Percentiles rank a stretch among this genome's conserved stretches.
These are phyloP conservation scores for Holcopasites calliopsidis DNA, from an alignment of 1,140 invertebrate species.

Conservation along the genomic window DNA sequence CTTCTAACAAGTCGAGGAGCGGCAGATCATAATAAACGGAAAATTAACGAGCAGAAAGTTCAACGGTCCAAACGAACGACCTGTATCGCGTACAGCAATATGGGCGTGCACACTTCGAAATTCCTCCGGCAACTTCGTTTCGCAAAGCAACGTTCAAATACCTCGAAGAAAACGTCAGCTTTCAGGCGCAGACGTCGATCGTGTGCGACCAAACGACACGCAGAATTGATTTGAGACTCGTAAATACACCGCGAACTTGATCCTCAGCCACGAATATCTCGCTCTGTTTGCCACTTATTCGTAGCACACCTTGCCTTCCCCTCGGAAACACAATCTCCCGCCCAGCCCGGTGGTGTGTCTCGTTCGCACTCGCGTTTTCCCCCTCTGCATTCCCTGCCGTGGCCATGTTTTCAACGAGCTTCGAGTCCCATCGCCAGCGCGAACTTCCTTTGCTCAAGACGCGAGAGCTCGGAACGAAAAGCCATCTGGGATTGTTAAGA, in stretches of 20 bases:
- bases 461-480: too few relatives aligned
- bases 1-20: not conserved
- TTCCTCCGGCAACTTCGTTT: not conserved
- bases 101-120: not conserved
- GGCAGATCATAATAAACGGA: not conserved
- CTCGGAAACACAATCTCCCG: constrained; percentile 26
- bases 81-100: not conserved
- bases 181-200: not conserved
- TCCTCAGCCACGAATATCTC: constrained; percentile 5
- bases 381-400: constrained; percentile 10
- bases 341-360: not conserved
- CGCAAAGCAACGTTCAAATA: not conserved
- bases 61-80: too few relatives aligned
- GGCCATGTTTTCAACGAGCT: not conserved
- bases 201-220: not conserved
- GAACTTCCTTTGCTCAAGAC: too few relatives aligned
- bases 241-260: constrained; percentile 27
- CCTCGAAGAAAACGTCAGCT: constrained; percentile 1
- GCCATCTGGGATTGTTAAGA: too few relatives aligned
- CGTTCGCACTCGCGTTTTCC: constrained; percentile 8
- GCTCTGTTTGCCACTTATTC: constrained; percentile 24
- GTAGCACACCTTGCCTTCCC: not conserved
- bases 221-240: constrained; percentile 13
- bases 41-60: constrained; percentile 14
- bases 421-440: constrained; percentile 1